Evolutionary conservation across 2,797 vertebrate species (phyloP).

Genomic region (Brachyalestes nurse): DNA sequence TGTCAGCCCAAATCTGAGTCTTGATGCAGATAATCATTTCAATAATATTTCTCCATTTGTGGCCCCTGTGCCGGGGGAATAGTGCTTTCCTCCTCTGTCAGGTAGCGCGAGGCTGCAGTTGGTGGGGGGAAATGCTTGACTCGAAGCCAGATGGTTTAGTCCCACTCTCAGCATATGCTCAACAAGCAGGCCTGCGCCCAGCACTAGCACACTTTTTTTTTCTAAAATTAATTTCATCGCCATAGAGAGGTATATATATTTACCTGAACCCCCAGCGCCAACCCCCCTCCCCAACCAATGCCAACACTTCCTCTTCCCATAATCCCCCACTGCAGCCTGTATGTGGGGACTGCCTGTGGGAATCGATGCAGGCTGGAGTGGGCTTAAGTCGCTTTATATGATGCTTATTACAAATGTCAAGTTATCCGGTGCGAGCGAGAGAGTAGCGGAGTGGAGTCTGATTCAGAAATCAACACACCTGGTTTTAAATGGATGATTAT

Average conservation of each 20-base stretch:
- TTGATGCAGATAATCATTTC: conserved; percentile 99
- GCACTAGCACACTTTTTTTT: conserved; percentile 80
- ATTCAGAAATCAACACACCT: conserved; percentile 55
- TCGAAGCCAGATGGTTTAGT: conserved; percentile 99
- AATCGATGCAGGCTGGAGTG: conserved; percentile 55
- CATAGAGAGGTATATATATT: conserved; percentile 95
- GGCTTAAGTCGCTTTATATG: conserved; percentile 58
- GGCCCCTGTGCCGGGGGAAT: conserved; percentile 97
- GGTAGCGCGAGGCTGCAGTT: conserved; percentile 99
- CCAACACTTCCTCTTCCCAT: conserved; percentile 50
- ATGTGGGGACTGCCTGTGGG: conserved; percentile 40
- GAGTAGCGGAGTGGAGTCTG: conserved; percentile 51
- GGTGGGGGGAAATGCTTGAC: conserved; percentile 99
- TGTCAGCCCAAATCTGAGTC: conserved; percentile 99
- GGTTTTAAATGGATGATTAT: conserved; percentile 47
- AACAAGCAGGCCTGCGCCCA: conserved; percentile 92
- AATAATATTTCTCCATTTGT: conserved; percentile 99
- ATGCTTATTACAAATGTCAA: conserved; percentile 63
- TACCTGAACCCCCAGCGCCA: conserved; percentile 82
- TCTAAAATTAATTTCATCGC: conserved; percentile 96
- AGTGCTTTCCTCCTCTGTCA: conserved; percentile 99
- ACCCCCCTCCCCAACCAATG: conserved; percentile 61
- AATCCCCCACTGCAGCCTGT: conserved; percentile 48
- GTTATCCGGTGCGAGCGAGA: conserved; percentile 39
- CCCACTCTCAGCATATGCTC: conserved; percentile 99